These are phyloP conservation scores for Drosophila equinoxialis DNA, from an alignment of 1,140 invertebrate genomes.

Conservation along the genomic window DNA sequence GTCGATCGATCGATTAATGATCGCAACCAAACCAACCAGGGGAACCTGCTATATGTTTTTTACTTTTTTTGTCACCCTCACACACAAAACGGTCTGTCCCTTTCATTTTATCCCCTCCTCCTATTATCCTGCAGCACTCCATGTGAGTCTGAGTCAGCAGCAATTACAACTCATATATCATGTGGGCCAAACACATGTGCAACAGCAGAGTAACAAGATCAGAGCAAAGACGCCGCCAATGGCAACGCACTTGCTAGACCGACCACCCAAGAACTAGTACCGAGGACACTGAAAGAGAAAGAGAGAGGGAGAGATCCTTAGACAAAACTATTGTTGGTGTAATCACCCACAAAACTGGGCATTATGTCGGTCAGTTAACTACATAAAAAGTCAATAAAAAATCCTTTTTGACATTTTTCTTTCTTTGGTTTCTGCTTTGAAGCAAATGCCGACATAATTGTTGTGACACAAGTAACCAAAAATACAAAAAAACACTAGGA, in stretches of 20 bases:
- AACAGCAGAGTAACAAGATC: slow-evolving; percentile 51
- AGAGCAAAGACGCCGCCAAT: slow-evolving; percentile 48
- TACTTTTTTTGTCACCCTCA: slow-evolving; percentile 53
- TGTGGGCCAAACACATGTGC: slow-evolving; percentile 58
- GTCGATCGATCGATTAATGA: slow-evolving; percentile 70
- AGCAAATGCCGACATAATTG: slow-evolving; percentile 80
- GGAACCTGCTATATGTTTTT: slow-evolving; percentile 12
- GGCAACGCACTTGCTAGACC: slow-evolving; percentile 34
- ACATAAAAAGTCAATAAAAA: slow-evolving; percentile 82
- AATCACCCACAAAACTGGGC: slow-evolving; percentile 82
- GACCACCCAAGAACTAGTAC: slow-evolving; percentile 40
- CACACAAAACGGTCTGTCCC: slow-evolving; percentile 35
- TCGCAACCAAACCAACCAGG: slow-evolving; percentile 33
- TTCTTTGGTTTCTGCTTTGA: slow-evolving; percentile 44
- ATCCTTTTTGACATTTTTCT: slow-evolving; percentile 55
- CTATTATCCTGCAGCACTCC: slow-evolving; percentile 14
- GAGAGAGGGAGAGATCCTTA: background rate
- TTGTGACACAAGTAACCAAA: slow-evolving; percentile 70
- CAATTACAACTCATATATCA: slow-evolving; percentile 77
- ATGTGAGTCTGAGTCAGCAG: slow-evolving; percentile 16
- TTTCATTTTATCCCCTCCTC: slow-evolving; percentile 52
- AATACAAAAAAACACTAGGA: slow-evolving; percentile 35
- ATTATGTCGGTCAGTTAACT: slow-evolving; percentile 82
- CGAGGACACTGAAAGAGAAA: slow-evolving; percentile 1
- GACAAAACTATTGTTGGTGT: slow-evolving; percentile 46